phyloP scores from a whole-genome alignment of 2,797 vertebrate genomes.

The Hemitrygon akajei region DNA sequence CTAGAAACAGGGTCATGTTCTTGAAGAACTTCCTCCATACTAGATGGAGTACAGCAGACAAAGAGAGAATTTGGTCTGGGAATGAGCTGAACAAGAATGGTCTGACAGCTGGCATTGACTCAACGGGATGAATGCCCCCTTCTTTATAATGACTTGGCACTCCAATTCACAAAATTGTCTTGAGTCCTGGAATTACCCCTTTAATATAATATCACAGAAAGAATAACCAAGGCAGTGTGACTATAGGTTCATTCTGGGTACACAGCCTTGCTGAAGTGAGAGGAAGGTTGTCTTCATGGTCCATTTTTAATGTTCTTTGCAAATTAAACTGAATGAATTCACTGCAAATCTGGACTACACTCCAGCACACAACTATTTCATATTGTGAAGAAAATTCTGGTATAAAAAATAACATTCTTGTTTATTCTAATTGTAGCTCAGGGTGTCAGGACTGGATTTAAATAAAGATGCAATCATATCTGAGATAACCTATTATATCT shows the following conservation, averaged over 20 bases:
- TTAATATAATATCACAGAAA: background rate
- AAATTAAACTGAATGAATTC: background rate
- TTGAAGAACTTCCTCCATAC: too few relatives aligned
- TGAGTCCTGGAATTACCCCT: background rate
- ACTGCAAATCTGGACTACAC: background rate
- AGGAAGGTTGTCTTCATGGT: background rate
- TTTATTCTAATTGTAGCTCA: background rate
- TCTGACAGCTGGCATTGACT: too few relatives aligned
- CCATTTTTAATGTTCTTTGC: background rate
- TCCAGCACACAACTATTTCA: background rate
- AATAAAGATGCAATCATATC: background rate
- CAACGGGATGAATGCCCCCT: too few relatives aligned
- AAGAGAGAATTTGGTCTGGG: too few relatives aligned
- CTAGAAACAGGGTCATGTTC: too few relatives aligned
- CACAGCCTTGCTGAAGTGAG: background rate
- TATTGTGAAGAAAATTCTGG: background rate
- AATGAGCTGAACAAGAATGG: too few relatives aligned
- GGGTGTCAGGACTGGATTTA: background rate
- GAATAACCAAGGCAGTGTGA: background rate
- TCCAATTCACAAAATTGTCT: background rate
- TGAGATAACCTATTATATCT: background rate
- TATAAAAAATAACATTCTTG: background rate
- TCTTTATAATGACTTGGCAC: too few relatives aligned
- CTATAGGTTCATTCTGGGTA: background rate
- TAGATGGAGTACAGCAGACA: too few relatives aligned